A percentile compares a stretch with the other conserved stretches of the same genome.
These are phyloP conservation scores for Cossypha heuglini DNA, from an alignment of 2,797 vertebrate species.

Conservation along the genomic window DNA sequence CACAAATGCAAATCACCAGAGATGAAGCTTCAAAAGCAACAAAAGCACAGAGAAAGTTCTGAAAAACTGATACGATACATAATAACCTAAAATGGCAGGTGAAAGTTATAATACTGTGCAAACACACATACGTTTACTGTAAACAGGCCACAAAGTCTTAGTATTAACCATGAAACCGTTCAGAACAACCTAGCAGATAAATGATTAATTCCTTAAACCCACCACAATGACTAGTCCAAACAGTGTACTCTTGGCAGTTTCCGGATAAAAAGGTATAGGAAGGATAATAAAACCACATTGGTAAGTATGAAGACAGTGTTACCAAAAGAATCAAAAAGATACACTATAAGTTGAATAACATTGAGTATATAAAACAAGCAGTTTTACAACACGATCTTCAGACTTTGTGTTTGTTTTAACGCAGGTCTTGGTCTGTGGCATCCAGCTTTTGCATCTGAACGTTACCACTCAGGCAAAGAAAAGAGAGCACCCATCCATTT, in stretches of 20 bases:
- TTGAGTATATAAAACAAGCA: constrained; percentile 24
- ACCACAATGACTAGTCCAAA: not conserved
- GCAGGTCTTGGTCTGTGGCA: constrained; percentile 35
- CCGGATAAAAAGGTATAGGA: not conserved
- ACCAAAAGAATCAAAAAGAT: constrained; percentile 24
- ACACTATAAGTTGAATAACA: constrained; percentile 35
- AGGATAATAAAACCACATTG: not conserved
- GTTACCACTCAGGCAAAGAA: not conserved
- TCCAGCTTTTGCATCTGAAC: constrained; percentile 22
- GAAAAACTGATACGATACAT: not conserved
- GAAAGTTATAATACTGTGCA: not conserved
- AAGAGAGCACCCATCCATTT: constrained; percentile 46
- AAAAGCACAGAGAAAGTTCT: not conserved
- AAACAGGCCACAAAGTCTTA: constrained; percentile 14
- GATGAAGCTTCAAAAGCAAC: not conserved
- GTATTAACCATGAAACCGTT: not conserved
- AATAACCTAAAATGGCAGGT: constrained; percentile 3
- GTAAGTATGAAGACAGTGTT: constrained; percentile 45
- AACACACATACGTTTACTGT: not conserved
- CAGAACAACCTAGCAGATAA: not conserved
- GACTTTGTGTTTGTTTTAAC: constrained; percentile 8
- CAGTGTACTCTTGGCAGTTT: not conserved
- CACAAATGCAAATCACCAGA: constrained; percentile 25
- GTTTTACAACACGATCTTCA: constrained; percentile 40
- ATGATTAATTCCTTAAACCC: not conserved